Evolutionary conservation across 2,797 vertebrate genomes (phyloP).

Genomic region (Coregonus ussuriensis): DNA sequence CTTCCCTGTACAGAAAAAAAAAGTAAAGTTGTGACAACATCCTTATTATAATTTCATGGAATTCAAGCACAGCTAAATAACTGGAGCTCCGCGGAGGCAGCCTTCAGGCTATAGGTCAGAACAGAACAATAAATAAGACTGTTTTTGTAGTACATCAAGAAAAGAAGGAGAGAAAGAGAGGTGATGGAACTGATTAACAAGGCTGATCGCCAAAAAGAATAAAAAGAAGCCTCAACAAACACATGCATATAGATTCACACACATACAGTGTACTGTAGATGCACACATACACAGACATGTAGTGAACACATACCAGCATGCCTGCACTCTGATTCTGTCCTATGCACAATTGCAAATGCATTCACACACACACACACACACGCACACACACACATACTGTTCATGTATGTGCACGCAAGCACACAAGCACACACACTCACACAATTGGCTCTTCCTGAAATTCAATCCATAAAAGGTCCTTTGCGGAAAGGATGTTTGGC

Average conservation of each 20-base stretch:
- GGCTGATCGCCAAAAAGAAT: background rate
- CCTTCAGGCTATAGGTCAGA: background rate
- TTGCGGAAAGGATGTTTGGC: no score
- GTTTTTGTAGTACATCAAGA: background rate
- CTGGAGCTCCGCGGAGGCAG: slow-evolving; percentile 10
- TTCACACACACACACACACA: no score
- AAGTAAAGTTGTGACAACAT: slow-evolving; percentile 66
- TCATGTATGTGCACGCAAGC: no score
- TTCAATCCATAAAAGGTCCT: no score
- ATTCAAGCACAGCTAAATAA: slow-evolving; percentile 17
- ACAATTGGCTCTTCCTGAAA: no score
- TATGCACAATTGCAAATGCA: background rate
- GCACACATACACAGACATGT: background rate
- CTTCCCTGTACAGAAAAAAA: slow-evolving; percentile 31
- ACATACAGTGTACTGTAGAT: background rate
- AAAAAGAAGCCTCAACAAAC: background rate
- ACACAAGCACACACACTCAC: no score
- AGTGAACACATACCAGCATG: background rate
- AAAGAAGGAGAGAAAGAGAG: background rate
- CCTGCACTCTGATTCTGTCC: background rate
- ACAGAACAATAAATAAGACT: background rate
- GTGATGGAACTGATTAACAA: no score
- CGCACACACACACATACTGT: no score
- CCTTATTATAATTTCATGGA: slow-evolving; percentile 28
- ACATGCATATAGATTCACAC: background rate